These are phyloP conservation scores for Sclerurus mexicanus DNA, from an alignment of 2,113 vertebrate species.

Conservation along the genomic window DNA sequence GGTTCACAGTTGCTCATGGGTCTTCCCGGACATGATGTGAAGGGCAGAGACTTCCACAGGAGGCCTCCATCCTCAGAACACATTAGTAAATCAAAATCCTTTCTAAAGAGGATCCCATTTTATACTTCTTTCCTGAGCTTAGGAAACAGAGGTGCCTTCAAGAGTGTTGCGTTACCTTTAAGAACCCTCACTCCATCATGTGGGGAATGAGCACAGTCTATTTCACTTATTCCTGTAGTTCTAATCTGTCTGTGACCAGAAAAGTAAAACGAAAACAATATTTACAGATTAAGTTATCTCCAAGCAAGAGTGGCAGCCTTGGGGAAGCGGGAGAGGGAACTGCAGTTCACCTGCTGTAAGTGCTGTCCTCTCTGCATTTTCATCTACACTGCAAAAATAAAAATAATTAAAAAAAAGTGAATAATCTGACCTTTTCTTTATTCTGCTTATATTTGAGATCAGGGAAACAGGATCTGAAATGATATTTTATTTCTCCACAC, in stretches of 20 bases:
- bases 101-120: background rate
- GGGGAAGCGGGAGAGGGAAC: background rate
- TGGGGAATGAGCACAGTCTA: background rate
- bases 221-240: background rate
- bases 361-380: background rate
- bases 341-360: background rate
- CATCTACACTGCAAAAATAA: background rate
- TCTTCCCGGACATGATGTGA: background rate
- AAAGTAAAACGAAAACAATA: background rate
- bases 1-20: fast-evolving
- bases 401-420: background rate
- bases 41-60: background rate
- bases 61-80: background rate
- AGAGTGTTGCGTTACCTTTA: background rate
- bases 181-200: background rate
- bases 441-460: background rate
- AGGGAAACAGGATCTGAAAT: background rate
- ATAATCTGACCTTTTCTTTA: background rate
- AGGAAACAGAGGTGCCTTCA: background rate
- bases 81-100: background rate
- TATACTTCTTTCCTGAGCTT: background rate
- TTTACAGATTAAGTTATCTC: background rate
- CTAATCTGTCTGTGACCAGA: background rate
- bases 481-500: background rate
- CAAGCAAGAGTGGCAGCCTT: background rate